A percentile compares a stretch with the other conserved stretches of the same genome.
These are phyloP conservation scores for Mactromeris polynyma DNA, from an alignment of 2,888 invertebrate species.

Conservation along the genomic window DNA sequence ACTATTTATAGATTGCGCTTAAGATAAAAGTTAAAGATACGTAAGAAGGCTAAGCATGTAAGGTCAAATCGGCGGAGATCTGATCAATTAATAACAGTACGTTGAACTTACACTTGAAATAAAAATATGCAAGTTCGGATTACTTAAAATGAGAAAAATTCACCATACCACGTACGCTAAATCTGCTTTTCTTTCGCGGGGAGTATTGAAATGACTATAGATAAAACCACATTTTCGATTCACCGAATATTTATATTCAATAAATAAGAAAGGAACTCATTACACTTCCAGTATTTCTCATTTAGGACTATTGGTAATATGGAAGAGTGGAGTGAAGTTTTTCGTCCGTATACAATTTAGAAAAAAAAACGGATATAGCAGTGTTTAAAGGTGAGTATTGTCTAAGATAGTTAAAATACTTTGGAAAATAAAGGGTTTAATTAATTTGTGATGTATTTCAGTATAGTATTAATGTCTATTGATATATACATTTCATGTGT, in stretches of 20 bases:
- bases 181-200: background rate
- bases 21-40: constrained; percentile 35
- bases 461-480: too few relatives aligned
- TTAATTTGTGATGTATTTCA: too few relatives aligned
- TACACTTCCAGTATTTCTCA: background rate
- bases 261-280: background rate
- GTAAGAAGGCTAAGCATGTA: constrained; percentile 1
- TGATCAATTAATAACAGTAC: constrained; percentile 8
- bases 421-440: background rate
- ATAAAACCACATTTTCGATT: background rate
- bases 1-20: constrained; percentile 21
- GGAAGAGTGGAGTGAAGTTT: background rate
- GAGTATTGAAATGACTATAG: background rate
- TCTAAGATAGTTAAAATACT: background rate
- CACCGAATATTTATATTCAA: background rate
- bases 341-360: background rate
- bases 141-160: background rate
- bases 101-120: constrained; percentile 11
- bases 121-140: background rate
- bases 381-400: background rate
- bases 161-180: background rate
- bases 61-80: background rate
- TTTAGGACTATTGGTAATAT: background rate
- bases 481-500: too few relatives aligned
- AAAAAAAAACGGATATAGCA: background rate